Base-by-base conservation (phyloP, 2,113 vertebrate species). In the Cyprinodon variegatus region DNA sequence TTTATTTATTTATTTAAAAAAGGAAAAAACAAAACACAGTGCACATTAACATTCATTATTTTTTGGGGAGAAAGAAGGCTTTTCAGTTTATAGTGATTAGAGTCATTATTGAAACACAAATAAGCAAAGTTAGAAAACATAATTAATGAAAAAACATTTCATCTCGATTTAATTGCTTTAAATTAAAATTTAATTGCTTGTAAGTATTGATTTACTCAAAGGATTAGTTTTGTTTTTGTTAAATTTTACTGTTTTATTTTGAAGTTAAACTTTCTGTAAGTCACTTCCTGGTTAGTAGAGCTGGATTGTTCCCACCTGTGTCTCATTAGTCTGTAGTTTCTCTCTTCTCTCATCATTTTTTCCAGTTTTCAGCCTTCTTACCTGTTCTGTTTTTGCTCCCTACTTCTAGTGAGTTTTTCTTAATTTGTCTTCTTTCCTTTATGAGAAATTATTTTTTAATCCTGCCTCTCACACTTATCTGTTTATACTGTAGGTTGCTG, bases 231-330 rank as follows among this genome's bases (percentile, higher is more conserved):
- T 57, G 4, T 29, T 2, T 61, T 20, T 46, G 6, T 37, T 36
- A 17, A 29, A 37, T 68, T 9, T 15, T 45, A 7, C 13, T 61
- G n/a, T 61, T 71, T 71, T 71, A 61, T 45, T 71, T 71, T 17
- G 59, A 71, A 70, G 61, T 14, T 6, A 5, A 14, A 11, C 14
- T 5, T 43, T 36, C 38, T 3, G 2, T 43, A 4, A 6, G 36
- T n/a, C 60, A 45, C 57, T 61, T 71, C 57, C 68, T 60, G 57
- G 59, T 43, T 41, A 57, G 13, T 38, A 4, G 12, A 38, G 1
- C n/a, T 65, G 45, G 38, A 70, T 60, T 41, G 53, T 41, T 40
- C 12, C 1, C 50, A 60, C n/a, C 38, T 70, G 68, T 36, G 39
- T 10, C n/a, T 36, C 9, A 1, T 61, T 45, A 45, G 3, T 29